Percentiles rank a stretch among this genome's conserved stretches.
Conservation (phyloP, 1,140 invertebrate species). For the Babylonia areolata region DNA sequence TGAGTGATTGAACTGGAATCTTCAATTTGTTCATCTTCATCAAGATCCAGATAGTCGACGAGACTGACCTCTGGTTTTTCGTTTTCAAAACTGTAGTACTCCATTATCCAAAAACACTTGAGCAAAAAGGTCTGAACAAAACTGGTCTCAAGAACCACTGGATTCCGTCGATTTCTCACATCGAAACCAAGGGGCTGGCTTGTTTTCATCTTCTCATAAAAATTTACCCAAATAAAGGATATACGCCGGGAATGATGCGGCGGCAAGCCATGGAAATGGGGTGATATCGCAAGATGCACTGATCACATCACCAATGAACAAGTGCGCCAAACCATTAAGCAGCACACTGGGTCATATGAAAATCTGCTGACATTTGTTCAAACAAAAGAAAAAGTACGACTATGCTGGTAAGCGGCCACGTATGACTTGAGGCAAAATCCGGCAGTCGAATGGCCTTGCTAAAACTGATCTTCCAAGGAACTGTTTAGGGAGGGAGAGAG, state of each 20-base stretch:
- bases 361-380: too few relatives aligned
- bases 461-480: not conserved
- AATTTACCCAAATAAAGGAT: not conserved
- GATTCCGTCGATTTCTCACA: not conserved
- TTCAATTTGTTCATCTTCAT: constrained; percentile 49
- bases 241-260: too few relatives aligned
- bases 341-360: too few relatives aligned
- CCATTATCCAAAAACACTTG: constrained; percentile 32
- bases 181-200: constrained; percentile 6
- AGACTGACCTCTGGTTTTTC: constrained; percentile 35
- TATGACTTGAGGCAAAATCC: too few relatives aligned
- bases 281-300: too few relatives aligned
- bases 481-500: not conserved
- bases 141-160: not conserved
- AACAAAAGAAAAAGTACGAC: too few relatives aligned
- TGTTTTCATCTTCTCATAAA: not conserved
- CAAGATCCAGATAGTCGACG: constrained; percentile 44
- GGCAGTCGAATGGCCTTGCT: too few relatives aligned
- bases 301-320: too few relatives aligned
- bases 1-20: constrained; percentile 55
- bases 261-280: too few relatives aligned
- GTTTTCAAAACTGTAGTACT: constrained; percentile 44
- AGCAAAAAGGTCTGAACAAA: not conserved
- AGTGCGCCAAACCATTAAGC: too few relatives aligned
- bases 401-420: too few relatives aligned